phyloP scores from a whole-genome alignment of 2,888 invertebrate species.

The Chrysina gloriosa region DNA sequence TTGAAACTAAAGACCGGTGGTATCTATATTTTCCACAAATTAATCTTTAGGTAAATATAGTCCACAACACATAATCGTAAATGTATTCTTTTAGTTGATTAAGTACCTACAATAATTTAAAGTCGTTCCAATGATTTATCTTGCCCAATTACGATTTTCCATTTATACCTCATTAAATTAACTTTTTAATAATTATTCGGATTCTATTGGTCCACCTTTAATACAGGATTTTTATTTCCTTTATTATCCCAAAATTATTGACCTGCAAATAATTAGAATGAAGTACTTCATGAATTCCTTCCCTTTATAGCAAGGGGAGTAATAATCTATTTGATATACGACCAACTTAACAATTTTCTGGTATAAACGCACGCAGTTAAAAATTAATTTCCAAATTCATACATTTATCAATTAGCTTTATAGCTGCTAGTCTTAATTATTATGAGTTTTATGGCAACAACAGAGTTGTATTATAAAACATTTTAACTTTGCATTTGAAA shows the following conservation, averaged over 20 bases:
- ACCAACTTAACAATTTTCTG: too few species aligned
- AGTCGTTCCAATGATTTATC: too few species aligned
- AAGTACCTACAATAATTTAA: too few species aligned
- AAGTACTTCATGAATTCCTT: background rate
- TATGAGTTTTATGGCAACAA: background rate
- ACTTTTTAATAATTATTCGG: too few species aligned
- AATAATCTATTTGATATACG: background rate
- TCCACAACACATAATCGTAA: too few species aligned
- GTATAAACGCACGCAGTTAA: background rate
- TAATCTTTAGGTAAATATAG: too few species aligned
- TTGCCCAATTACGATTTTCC: too few species aligned
- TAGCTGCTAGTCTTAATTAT: background rate
- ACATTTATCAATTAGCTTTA: background rate
- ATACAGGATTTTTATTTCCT: background rate
- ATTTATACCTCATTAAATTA: too few species aligned
- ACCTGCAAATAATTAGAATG: slow-evolving; percentile 7
- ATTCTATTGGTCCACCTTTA: background rate
- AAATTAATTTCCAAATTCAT: background rate
- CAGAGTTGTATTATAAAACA: background rate
- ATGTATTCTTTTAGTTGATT: too few species aligned
- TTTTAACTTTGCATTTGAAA: background rate
- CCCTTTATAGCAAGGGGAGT: background rate
- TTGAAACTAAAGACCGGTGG: too few species aligned
- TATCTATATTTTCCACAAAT: too few species aligned
- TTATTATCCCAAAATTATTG: background rate